Evolutionary conservation across 1,140 invertebrate species (phyloP), one percentile per base, ranked within the genome.

Genomic region (Metopolophium dirhodum): DNA sequence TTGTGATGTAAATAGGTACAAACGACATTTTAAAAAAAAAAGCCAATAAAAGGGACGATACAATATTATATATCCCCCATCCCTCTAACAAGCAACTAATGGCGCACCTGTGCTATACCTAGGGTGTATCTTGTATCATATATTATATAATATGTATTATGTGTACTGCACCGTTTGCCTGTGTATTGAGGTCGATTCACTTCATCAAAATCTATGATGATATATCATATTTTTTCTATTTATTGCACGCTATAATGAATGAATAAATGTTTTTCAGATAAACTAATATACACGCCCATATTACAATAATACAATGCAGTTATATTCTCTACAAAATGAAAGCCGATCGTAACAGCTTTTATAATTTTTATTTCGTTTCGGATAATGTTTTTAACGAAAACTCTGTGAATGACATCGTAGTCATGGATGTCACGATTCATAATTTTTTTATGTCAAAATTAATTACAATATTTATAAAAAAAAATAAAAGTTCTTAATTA

Each of bases 401-500:
- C 30, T 18, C 30, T 77, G 61, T 18, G 14, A n/a, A 77, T 23
- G 61, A 77, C 61, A 77, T n/a, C 30, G n/a, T 7, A 18, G 57
- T 61, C 30, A 30, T 61, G 57, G 30, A 77, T 77, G 61, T 77
- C 61, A n/a, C 14, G 30, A 4, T 68, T 68, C 30, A n/a, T 68
- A 68, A 68, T 68, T 68, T 68, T 41, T 0, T 14, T 14, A n/a
- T 68, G 61, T 68, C 61, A 77, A 77, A 77, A 77, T 61, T 18
- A n/a, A 77, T 77, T 77, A 77, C 11, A 77, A 77, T 77, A 18
- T 77, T 77, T 77, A 77, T n/a, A 77, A 77, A 77, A 77, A 77
- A 77, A 68, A 68, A 68, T 11, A 61, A 68, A 77, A 77, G 14
- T 77, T n/a, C 61, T 77, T 77, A 77, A 77, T 77, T 77, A 77